Conservation (phyloP, 2,888 invertebrate genomes). For the Rotaria macrura region DNA sequence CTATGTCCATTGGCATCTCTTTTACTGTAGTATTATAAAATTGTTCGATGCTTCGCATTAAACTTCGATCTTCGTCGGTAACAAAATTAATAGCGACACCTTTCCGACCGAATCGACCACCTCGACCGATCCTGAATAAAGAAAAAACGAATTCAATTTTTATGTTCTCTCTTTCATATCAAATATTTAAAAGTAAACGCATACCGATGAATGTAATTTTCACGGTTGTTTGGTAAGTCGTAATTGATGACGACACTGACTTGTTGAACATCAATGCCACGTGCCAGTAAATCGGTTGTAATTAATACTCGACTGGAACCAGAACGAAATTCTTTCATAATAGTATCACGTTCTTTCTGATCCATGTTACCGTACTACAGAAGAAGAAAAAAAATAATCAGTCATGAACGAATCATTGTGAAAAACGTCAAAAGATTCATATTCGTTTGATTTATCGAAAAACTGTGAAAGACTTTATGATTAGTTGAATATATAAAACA, state of each 20-base stretch:
- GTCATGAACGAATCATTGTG: no score
- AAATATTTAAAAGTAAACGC: background rate
- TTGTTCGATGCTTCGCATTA: constrained; percentile 89
- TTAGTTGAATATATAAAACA: no score
- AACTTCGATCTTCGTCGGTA: constrained; percentile 82
- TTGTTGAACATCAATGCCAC: constrained; percentile 99
- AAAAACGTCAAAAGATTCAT: no score
- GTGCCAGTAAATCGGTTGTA: constrained; percentile 92
- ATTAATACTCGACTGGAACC: constrained; percentile 96
- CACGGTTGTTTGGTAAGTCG: constrained; percentile 95
- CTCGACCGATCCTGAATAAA: constrained; percentile 73
- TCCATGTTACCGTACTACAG: no score
- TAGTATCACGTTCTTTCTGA: no score
- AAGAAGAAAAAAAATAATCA: no score
- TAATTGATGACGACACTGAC: constrained; percentile 99
- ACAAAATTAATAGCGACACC: constrained; percentile 99
- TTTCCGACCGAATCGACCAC: constrained; percentile 98
- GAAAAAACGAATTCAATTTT: background rate
- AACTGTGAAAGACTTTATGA: no score
- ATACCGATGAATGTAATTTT: constrained; percentile 98
- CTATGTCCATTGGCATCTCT: constrained; percentile 96
- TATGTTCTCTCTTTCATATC: no score
- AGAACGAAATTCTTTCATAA: no score
- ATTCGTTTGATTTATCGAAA: no score
- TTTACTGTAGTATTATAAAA: constrained; percentile 95